Evolutionary conservation across 2,113 vertebrate genomes (phyloP), one percentile per base, ranked within the genome.

Genomic region (Siniperca knerii): DNA sequence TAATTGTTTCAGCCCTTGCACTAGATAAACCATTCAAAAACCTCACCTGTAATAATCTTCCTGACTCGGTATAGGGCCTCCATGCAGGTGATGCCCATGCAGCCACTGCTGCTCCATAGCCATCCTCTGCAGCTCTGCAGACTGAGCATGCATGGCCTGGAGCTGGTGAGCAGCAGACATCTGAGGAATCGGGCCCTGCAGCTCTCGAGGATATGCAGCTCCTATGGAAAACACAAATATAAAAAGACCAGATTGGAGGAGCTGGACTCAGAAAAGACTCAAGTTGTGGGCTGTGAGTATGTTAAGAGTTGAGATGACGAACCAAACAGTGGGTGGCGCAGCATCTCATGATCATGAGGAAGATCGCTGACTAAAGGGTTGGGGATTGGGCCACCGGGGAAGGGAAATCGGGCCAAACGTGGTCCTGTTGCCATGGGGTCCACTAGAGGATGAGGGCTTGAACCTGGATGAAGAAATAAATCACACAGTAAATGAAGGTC

Each of bases 31-130:
- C 10, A 9, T 44, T 60, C 0, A 60, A 52, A 50, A 9, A 12
- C 2, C 77, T 93, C 82, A 99, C 98, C 98, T 99, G 96, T 99
- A 99, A 81, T 99, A 99, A 94, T 99, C 98, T 93, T 99, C 98
- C 94, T 99, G 98, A 90, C 98, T 98, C 0, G 98, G 97, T 77
- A 99, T 94, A 77, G 97, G 97, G 48, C 97, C 97, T 2, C 98
- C 97, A 0, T 99, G 98, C 94, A 99, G 96, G 95, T 99, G 98
- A 86, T 99, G 98, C 35, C 97, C 98, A 0, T 99, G 98, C 87
- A 99, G 95, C 98, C 98, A 99, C 94, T 99, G 98, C 94, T 99
- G 98, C 93, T 99, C 98, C 97, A 99, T 97, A 12, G 98, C 98
- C 95, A 99, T 96, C 93, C 98, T 96, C 48, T 99, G 98, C 91